Percentiles rank a stretch among this genome's conserved stretches.
Conservation (phyloP, 2,888 invertebrate genomes). For the Ormyrus rosae region DNA sequence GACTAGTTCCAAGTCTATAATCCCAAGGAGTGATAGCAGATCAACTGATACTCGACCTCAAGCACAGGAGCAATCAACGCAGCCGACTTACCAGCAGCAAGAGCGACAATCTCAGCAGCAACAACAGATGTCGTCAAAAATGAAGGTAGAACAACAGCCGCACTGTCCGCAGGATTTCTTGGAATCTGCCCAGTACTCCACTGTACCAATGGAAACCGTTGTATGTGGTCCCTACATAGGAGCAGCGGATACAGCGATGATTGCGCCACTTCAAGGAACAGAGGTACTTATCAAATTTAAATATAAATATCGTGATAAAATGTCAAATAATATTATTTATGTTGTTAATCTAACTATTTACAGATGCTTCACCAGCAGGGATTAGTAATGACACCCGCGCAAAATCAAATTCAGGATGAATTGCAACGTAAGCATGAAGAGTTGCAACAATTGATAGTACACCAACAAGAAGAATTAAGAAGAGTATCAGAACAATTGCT, state of each 20-base stretch:
- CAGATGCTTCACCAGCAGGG: conserved; percentile 72
- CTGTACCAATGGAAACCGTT: conserved; percentile 80
- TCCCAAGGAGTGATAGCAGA: conserved; percentile 56
- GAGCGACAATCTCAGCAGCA: conserved; percentile 61
- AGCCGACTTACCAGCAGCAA: conserved; percentile 62
- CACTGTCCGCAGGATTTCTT: conserved; percentile 56
- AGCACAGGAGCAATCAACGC: conserved; percentile 58
- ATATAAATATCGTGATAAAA: neutral
- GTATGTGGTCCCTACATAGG: conserved; percentile 77
- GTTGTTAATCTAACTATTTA: conserved; percentile 16
- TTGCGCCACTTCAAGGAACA: conserved; percentile 66
- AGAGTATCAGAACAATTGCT: conserved; percentile 91
- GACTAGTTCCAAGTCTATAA: conserved; percentile 56
- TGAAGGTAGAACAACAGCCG: conserved; percentile 49
- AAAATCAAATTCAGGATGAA: conserved; percentile 77
- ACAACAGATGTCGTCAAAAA: conserved; percentile 23
- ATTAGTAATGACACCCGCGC: conserved; percentile 78
- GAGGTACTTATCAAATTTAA: conserved; percentile 62
- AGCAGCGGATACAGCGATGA: conserved; percentile 69
- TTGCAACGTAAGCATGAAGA: conserved; percentile 89
- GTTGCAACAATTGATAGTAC: conserved; percentile 88
- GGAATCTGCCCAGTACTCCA: conserved; percentile 77
- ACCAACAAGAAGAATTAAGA: conserved; percentile 90
- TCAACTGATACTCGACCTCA: conserved; percentile 55
- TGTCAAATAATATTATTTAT: neutral